Evolutionary conservation across 2,797 vertebrate genomes (phyloP), one percentile per base, ranked within the genome.

Genomic region (Varecia variegata): DNA sequence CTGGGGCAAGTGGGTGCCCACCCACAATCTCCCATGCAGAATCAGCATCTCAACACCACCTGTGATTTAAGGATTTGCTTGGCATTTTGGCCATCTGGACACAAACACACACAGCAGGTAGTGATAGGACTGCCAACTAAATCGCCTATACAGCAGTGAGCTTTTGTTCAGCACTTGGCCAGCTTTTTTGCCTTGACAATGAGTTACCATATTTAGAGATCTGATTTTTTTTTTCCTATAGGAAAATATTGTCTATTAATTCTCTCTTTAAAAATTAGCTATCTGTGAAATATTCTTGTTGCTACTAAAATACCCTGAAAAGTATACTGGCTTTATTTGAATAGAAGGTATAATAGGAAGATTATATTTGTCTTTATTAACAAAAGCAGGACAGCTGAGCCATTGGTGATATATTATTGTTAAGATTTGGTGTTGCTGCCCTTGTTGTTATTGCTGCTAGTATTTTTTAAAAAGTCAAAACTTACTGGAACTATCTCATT

Each of bases 61-160:
- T 91, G 82, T 38, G 62, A 80, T 50, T 94, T 47, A 86, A 93
- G 50, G 50, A 88, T 73, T 88, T 90, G 60, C 43, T 70, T 35
- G 35, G 73, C 38, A 62, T 86, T 90, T 86, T 85, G 38, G 45
- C 86, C 83, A 97, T 91, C 79, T 96, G 89, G 86, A 96, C 45
- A 91, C 60, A 95, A 95, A 88, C 17, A 77, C 62, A 83, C 76
- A 74, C 56, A 90, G 87, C 45, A 67, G 58, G 84, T 30, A 70
- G 83, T 58, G 27, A 38, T 5, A 43, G 45, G 38, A 38, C 43
- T 93, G 52, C 62, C 86, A 93, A 76, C 62, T 50, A 80, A 58
- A 73, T n/a, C 54, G 54, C 40, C 45, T 81, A 40, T 13, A 47
- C 13, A 67, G 27, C 50, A 74, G 82, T 35, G 8, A 67, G 83